phyloP scores from a whole-genome alignment of 2,113 vertebrate genomes.

The Albula glossodonta region DNA sequence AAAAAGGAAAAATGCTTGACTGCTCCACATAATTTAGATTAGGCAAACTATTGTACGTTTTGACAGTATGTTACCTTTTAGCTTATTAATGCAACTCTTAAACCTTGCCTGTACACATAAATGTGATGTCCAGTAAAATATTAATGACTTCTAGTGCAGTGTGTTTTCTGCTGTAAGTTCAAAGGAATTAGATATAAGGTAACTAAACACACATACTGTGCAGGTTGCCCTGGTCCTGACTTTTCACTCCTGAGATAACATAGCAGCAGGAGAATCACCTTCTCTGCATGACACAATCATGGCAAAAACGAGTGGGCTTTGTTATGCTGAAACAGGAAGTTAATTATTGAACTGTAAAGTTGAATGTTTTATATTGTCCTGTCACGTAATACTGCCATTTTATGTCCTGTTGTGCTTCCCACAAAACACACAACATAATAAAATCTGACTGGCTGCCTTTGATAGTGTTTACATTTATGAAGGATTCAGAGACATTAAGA shows the following conservation, averaged over 20 bases:
- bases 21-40: too few relatives aligned
- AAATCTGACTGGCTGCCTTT: neutral
- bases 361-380: neutral
- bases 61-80: neutral
- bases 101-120: neutral
- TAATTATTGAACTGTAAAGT: slow-evolving; percentile 11
- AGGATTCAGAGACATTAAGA: neutral
- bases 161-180: neutral
- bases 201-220: neutral
- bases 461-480: neutral
- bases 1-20: too few relatives aligned
- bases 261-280: neutral
- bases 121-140: neutral
- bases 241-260: neutral
- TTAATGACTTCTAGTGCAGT: neutral
- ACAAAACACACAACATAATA: neutral
- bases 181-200: neutral
- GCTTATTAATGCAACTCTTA: neutral
- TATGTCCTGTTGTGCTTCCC: neutral
- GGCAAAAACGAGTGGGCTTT: neutral
- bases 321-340: slow-evolving; percentile 9
- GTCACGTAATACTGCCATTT: neutral
- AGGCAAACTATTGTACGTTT: neutral
- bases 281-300: neutral
- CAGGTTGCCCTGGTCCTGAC: neutral